These are phyloP conservation scores for Phortica magna DNA, from an alignment of 2,888 invertebrate species.

Conservation along the genomic window DNA sequence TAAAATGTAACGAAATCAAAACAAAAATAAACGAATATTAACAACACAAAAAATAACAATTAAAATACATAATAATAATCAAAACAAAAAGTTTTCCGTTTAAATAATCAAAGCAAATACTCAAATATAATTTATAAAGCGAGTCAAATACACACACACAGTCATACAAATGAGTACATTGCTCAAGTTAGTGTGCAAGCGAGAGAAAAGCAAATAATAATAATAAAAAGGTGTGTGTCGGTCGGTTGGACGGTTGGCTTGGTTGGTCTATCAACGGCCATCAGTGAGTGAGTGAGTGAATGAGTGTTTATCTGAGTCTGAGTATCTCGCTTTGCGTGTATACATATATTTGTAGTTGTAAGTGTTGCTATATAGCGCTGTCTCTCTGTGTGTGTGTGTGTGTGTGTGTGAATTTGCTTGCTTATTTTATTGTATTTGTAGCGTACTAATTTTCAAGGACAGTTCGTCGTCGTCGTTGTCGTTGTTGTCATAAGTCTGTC, in stretches of 20 bases:
- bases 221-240: not conserved
- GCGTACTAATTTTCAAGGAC: constrained; percentile 20
- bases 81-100: not conserved
- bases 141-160: not conserved
- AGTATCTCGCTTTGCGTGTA: not conserved
- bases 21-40: not conserved
- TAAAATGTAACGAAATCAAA: not conserved
- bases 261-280: no score
- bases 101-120: not conserved
- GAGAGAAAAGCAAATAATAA: no score
- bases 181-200: not conserved
- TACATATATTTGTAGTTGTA: not conserved
- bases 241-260: not conserved
- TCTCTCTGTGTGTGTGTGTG: not conserved
- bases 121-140: no score
- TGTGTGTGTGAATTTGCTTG: not conserved
- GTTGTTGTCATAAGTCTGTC: not conserved
- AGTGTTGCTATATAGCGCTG: not conserved
- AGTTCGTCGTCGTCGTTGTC: constrained; percentile 12
- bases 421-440: not conserved
- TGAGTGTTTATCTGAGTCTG: not conserved
- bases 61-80: not conserved
- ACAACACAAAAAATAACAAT: not conserved
- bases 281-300: no score
- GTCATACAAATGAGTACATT: not conserved